Base-by-base conservation (phyloP, 2,888 invertebrate genomes). In the Gisinianus flammeolus region DNA sequence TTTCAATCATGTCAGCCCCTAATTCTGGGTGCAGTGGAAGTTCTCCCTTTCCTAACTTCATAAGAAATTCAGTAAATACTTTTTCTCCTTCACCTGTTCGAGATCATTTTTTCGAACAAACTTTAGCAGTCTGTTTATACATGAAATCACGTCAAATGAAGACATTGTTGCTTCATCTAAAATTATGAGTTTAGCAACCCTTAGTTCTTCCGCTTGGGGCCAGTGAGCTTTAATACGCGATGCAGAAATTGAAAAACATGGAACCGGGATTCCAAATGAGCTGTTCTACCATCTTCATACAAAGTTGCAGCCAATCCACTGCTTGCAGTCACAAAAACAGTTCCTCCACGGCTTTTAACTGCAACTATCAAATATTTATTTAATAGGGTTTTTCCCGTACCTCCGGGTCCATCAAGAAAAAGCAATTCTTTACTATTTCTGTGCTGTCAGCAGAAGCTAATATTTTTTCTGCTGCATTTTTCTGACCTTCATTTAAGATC, bases 351-450 rank as follows among this genome's bases (percentile, higher is more conserved):
- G 28, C 81, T 76, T 82, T 84, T 62, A 2, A 85, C 24, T 0
- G 77, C 26, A 68, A 79, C 64, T 5, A 81, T 76, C 5, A 86
- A 22, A 6, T 22, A 24, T 4, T 69, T 35, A 24, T 35, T n/a
- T 8, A 69, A 3, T 22, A 62, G 87, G 2, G 87, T 88, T 83
- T 88, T 88, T 1, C 87, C 88, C 26, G 86, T 86, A n/a, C 87
- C 88, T 5, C 87, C 87, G 0, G 87, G 87, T n/a, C 86, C 87
- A 83, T 88, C 87, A 5, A 87, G 8, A 35, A n/a, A 35, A 35
- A 33, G 12, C 44, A 33, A 16, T 33, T 69, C 3, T 35, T 69
- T 5, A 10, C n/a, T 10, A 2, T 6, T 19, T 67, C n/a, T 67
- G 28, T 12, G 19, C 33, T 33, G 10, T 24, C 16, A 73, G 79